Conservation (phyloP, 2,888 invertebrate species). For the Melinopterus prodromus region DNA sequence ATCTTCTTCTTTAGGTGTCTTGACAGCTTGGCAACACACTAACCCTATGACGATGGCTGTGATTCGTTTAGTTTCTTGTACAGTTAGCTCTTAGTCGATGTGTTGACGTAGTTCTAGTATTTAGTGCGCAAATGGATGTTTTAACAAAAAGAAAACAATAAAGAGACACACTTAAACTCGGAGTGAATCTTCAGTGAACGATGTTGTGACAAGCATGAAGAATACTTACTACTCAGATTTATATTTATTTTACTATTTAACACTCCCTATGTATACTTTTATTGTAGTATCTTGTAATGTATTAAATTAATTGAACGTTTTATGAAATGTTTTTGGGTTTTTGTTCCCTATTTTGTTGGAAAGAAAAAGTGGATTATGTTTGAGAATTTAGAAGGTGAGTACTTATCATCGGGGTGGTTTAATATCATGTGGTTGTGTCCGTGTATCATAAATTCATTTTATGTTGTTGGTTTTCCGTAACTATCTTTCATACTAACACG, state of each 20-base stretch:
- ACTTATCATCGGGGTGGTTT: constrained; percentile 1
- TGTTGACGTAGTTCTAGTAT: not conserved
- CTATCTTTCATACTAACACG: not conserved
- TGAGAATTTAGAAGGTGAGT: constrained; percentile 12
- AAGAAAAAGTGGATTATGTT: not conserved
- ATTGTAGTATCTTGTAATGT: constrained; percentile 5
- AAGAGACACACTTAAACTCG: not conserved
- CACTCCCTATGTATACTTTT: not conserved
- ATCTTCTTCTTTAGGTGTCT: constrained; percentile 47
- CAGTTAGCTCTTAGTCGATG: constrained; percentile 17
- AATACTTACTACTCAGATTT: constrained; percentile 1
- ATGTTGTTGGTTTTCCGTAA: not conserved
- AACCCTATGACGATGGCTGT: constrained; percentile 51
- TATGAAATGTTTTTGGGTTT: constrained; percentile 7
- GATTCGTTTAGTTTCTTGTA: constrained; percentile 43
- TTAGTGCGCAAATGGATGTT: not conserved
- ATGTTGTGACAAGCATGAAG: constrained; percentile 9
- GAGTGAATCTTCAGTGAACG: not conserved
- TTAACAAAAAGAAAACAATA: not conserved
- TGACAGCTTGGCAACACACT: constrained; percentile 45
- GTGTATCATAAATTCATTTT: not conserved
- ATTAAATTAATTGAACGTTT: constrained; percentile 20
- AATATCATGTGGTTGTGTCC: not conserved
- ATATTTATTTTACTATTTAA: constrained; percentile 20
- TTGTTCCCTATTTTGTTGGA: not conserved